phyloP scores from a whole-genome alignment of 1,140 invertebrate genomes.

The Diploscapter pachys region DNA sequence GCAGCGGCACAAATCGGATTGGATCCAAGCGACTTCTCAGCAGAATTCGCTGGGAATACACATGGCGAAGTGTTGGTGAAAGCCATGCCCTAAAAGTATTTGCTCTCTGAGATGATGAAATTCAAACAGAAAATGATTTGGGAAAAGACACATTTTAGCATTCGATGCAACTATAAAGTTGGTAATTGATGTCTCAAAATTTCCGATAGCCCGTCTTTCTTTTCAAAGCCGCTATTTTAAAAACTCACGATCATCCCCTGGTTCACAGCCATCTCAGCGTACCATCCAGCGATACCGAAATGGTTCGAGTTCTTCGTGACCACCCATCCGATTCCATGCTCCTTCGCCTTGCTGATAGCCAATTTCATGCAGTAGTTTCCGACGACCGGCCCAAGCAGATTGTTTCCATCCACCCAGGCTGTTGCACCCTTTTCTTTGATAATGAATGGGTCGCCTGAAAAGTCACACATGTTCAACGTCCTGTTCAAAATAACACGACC shows the following conservation, averaged over 20 bases:
- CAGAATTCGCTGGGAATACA: constrained; percentile 78
- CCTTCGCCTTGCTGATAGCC: constrained; percentile 76
- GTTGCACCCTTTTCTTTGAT: constrained; percentile 52
- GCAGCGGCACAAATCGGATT: constrained; percentile 82
- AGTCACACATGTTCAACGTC: neutral
- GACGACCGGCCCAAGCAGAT: constrained; percentile 70
- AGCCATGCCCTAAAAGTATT: constrained; percentile 70
- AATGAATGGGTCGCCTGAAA: constrained; percentile 41
- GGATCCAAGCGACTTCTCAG: constrained; percentile 74
- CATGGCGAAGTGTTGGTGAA: constrained; percentile 90
- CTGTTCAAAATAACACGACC: neutral
- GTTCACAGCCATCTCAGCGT: constrained; percentile 74
- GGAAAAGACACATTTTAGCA: neutral
- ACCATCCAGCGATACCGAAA: constrained; percentile 85
- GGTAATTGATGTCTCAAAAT: neutral
- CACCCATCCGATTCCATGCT: constrained; percentile 81
- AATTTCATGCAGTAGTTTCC: constrained; percentile 84
- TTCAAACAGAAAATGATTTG: neutral
- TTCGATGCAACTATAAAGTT: neutral
- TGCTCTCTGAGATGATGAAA: too few species aligned
- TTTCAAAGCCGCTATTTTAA: neutral
- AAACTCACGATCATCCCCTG: constrained; percentile 70
- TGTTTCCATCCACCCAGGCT: constrained; percentile 57
- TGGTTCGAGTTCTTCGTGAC: constrained; percentile 81
- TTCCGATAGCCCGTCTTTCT: neutral